Percentiles rank a stretch among this genome's conserved stretches.
These are phyloP conservation scores for Eulemur mongoz DNA, from an alignment of 2,797 vertebrate species.

Conservation along the genomic window DNA sequence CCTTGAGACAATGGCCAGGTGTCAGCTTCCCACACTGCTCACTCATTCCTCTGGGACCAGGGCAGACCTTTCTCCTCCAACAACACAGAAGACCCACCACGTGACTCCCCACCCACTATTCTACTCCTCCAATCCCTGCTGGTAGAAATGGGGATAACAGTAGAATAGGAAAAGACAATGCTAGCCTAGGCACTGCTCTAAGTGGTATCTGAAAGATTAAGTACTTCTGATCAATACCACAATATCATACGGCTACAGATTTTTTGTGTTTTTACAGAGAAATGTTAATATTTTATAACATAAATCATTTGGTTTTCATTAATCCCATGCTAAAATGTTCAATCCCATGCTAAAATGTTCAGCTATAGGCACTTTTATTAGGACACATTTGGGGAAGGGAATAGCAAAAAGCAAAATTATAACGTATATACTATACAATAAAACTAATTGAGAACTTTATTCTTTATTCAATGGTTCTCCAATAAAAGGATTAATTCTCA, in stretches of 20 bases:
- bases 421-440: not conserved
- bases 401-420: not conserved
- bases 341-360: not conserved
- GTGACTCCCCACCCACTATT: not conserved
- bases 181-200: not conserved
- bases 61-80: not conserved
- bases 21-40: not conserved
- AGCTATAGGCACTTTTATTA: not conserved
- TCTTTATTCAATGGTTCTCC: not conserved
- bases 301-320: not conserved
- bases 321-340: not conserved
- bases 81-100: not conserved
- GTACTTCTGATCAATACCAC: not conserved
- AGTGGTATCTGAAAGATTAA: not conserved
- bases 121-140: not conserved
- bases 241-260: not conserved
- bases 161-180: not conserved
- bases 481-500: not conserved
- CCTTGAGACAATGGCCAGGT: not conserved
- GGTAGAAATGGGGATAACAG: not conserved
- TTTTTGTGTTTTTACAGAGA: not conserved
- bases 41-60: not conserved
- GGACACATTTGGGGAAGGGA: not conserved
- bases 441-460: constrained; percentile 41
- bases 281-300: not conserved